phyloP scores from a whole-genome alignment of 2,888 invertebrate species.

The Lepidonotus clava region DNA sequence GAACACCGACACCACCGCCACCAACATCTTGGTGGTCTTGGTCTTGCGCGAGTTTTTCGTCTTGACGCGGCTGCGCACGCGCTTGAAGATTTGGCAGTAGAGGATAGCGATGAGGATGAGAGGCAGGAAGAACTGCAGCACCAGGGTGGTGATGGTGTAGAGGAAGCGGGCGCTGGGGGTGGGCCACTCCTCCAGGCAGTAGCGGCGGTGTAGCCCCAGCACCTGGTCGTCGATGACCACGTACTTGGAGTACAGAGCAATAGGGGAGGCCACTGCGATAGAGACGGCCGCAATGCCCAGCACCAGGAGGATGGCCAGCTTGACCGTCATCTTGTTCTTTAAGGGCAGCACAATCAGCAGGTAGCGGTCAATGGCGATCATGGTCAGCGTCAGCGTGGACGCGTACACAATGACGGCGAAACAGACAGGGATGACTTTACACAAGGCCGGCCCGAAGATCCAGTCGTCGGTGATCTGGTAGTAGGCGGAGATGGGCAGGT shows the following conservation, averaged over 20 bases:
- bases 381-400: slow-evolving; percentile 76
- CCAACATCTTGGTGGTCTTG: slow-evolving; percentile 76
- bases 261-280: slow-evolving; percentile 72
- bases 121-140: slow-evolving; percentile 76
- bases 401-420: slow-evolving; percentile 78
- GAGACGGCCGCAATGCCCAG: slow-evolving; percentile 72
- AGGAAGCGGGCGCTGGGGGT: slow-evolving; percentile 65
- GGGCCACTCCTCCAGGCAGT: slow-evolving; percentile 75
- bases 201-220: slow-evolving; percentile 68
- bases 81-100: slow-evolving; percentile 74
- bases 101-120: slow-evolving; percentile 73
- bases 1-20: slow-evolving; percentile 77
- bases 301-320: slow-evolving; percentile 71
- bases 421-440: slow-evolving; percentile 75
- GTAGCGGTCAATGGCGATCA: slow-evolving; percentile 79
- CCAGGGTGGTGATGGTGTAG: slow-evolving; percentile 73
- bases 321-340: slow-evolving; percentile 70
- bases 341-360: slow-evolving; percentile 77
- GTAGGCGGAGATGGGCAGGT: slow-evolving; percentile 78
- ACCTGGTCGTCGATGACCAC: slow-evolving; percentile 67
- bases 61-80: slow-evolving; percentile 72
- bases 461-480: slow-evolving; percentile 77
- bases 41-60: slow-evolving; percentile 60
- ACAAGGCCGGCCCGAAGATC: slow-evolving; percentile 76
- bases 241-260: slow-evolving; percentile 84